Evolutionary conservation across 2,888 invertebrate species (phyloP), one percentile per base, ranked within the genome.

Genomic region (Hirudinaria manillensis): DNA sequence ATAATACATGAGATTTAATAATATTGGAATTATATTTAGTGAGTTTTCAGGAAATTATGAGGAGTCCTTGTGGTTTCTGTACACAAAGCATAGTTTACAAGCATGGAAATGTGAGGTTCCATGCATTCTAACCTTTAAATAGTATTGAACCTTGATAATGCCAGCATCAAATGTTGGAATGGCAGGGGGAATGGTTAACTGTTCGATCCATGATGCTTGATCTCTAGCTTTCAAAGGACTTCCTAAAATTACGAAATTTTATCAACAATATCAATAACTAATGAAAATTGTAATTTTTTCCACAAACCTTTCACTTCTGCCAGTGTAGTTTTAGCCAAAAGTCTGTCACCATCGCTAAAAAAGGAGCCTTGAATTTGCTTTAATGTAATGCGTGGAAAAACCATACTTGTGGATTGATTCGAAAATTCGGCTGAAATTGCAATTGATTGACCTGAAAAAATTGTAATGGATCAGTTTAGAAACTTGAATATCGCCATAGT

Each of bases 371-470:
- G 87, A 56, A 85, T 85, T 79, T 87, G 87, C 78, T 86, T 85
- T 24, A 87, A 81, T 3, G 86, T 85, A 36, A 86, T 86, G 78
- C 85, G 85, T 21, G 86, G 87, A 77, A 86, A 84, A 71, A 86
- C 83, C 13, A 85, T 85, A 53, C 86, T 80, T 32, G 84, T 84
- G 21, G 86, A 86, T 76, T 85, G 84, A 78, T 87, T 87, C 80
- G 86, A 86, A 82, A 87, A 87, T 77, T 86, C 85, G 4, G 87
- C 86, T 71, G 85, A 86, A 65, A 87, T 85, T 19, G 85, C 85
- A 72, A 87, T 86, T 0, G 86, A 86, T 79, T 87, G 86, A 66
- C 86, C 86, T 85, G 36, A 3, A 45, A 16, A 16, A 16, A 1
- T 45, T 45, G 10, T 16, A 45, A 6, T 45, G 16, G 1, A 45